Evolutionary conservation across 2,797 vertebrate species (phyloP), one percentile per base, ranked within the genome.

Genomic region (Halcyon chelicuti): DNA sequence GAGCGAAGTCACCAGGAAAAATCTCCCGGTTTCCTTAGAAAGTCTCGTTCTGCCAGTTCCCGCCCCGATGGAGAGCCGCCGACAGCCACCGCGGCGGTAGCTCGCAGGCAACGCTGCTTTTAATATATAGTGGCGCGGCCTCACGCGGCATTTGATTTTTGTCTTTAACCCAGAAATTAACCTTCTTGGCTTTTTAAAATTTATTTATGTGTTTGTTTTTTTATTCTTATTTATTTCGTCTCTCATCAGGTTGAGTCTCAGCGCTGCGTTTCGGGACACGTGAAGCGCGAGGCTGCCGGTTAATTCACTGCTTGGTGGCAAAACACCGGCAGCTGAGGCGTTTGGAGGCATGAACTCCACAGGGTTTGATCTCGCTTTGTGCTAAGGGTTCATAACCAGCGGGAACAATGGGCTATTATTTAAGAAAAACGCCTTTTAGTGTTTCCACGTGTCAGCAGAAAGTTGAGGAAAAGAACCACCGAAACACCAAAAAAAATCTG

Each of bases 11-110:
- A 87, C 83, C 15, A 2, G 77, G 80, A 91, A 31, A 70, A 66
- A 76, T 68, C 70, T 92, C 93, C 82, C 12, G 13, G 72, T 88
- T 95, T 95, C 95, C 95, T 96, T 96, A 49, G 93, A 96, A 96
- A 96, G 96, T 89, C 96, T 91, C 0, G 90, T 94, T 95, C 83
- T 54, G 76, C 67, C 4, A 82, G 93, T 95, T 85, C 80, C 77
- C 93, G 87, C 83, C 71, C 80, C 4, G 40, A 75, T 86, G 16
- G 1, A 11, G 65, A 73, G 93, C 88, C 1, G 51, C 87, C 51
- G 1, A 54, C 57, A 70, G 87, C 51, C 81, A 72, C 94, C 33
- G 12, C 51, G 16, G 82, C 68, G 4, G 75, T 68, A 72, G 85
- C 91, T 94, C 3, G 8, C 72, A 65, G 95, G 75, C 93, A 96